Evolutionary conservation across 1,140 invertebrate species (phyloP), one percentile per base, ranked within the genome.

Genomic region (Musca vetustissima): DNA sequence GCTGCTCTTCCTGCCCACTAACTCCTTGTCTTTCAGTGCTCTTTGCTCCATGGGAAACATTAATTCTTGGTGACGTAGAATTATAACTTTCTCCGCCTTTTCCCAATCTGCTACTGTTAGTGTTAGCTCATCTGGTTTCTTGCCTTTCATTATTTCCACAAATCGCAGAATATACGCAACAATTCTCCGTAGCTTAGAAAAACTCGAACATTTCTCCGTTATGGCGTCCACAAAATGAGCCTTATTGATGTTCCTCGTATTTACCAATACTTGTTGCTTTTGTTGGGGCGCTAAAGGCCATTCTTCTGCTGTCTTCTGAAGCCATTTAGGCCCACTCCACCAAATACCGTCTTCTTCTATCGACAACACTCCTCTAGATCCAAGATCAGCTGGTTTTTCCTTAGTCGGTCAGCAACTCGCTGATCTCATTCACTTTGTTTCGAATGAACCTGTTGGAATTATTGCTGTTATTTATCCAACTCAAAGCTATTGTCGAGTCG

Each of bases 271-370:
- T 28, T 28, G 28, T 28, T 28, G 28, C 28, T 28, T 28, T 28
- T 28, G 28, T 28, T 28, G 28, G 3, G 28, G 28, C 8, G 8
- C 8, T 28, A 8, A 28, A 3, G 28, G 28, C 28, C 28, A 28
- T 28, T 28, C 28, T 3, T 28, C 28, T 8, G 28, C 3, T 28
- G 28, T 28, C 28, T 28, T 28, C 28, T 28, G 28, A 9, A 66
- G 47, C 65, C 65, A 66, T 15, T 50, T n/a, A 19, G 65, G 65
- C 1, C 65, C 65, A 52, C 25, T 50, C 65, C 65, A 66, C 48
- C 65, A 66, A 13, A 66, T 22, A 32, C 19, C n/a, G 50, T 52
- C 22, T n/a, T n/a, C n/a, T n/a, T n/a, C n/a, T n/a, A n/a, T n/a
- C n/a, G n/a, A n/a, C n/a, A n/a, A n/a, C n/a, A n/a, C n/a, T n/a